A percentile compares a stretch with the other conserved stretches of the same genome.
Conservation (phyloP, 2,113 vertebrate species). For the Rhynchomys soricoides region DNA sequence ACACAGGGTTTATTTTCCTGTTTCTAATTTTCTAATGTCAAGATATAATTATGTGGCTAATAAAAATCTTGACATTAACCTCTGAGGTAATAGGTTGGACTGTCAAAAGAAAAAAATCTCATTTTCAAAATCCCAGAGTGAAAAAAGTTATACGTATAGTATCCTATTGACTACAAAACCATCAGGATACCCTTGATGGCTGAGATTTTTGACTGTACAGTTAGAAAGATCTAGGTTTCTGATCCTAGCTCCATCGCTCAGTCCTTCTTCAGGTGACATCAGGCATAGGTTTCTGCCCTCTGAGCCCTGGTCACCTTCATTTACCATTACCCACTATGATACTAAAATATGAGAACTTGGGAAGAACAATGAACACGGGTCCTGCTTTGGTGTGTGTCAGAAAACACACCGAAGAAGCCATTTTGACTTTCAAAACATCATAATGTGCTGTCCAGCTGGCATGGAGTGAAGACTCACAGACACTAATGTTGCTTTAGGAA, state of each 20-base stretch:
- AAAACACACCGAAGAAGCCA: not conserved
- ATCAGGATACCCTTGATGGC: not conserved
- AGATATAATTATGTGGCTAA: constrained; percentile 27
- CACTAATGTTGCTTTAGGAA: not conserved
- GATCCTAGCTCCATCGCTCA: not conserved
- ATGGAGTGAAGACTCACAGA: not conserved
- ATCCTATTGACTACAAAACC: not conserved
- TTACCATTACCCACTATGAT: not conserved
- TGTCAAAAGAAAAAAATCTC: constrained; percentile 15
- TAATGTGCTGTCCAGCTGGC: not conserved
- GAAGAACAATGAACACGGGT: not conserved
- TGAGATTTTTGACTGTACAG: not conserved
- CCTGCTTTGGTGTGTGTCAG: not conserved
- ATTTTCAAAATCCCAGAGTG: not conserved
- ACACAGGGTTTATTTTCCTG: not conserved
- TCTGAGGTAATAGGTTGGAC: not conserved
- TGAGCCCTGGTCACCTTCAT: not conserved
- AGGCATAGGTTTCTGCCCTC: not conserved
- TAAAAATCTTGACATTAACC: constrained; percentile 42
- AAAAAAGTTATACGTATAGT: no score
- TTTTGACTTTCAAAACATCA: not conserved
- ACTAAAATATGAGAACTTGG: not conserved
- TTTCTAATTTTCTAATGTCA: constrained; percentile 5
- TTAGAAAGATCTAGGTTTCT: not conserved
- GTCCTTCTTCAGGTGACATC: not conserved